A percentile compares a stretch with the other conserved stretches of the same genome.
Conservation (phyloP, 2,113 vertebrate genomes). For the Caranx ignobilis region DNA sequence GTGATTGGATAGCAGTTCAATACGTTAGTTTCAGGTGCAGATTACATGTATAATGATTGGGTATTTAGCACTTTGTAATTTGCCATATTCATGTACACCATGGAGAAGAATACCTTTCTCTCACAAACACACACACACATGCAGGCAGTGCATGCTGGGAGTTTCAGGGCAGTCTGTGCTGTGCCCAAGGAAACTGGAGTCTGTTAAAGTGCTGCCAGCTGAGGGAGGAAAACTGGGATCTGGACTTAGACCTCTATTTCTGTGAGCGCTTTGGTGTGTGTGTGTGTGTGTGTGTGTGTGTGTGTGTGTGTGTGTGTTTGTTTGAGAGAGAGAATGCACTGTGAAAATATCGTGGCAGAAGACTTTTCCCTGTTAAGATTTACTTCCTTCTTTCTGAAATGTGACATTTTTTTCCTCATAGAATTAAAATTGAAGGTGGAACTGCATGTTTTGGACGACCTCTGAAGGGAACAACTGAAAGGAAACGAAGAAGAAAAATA, state of each 20-base stretch:
- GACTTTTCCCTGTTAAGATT: too few species aligned
- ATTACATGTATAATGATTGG: slow-evolving; percentile 17
- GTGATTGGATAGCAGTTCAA: slow-evolving; percentile 29
- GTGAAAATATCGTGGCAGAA: slow-evolving; percentile 17
- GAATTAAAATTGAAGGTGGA: too few species aligned
- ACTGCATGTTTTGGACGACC: too few species aligned
- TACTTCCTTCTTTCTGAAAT: too few species aligned
- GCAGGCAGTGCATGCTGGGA: slow-evolving; percentile 35
- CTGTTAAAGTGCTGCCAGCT: slow-evolving; percentile 42
- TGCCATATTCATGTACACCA: neutral
- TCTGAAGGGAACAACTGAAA: too few species aligned
- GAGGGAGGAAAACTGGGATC: slow-evolving; percentile 9
- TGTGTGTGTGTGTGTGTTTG: slow-evolving; percentile 18
- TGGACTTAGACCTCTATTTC: neutral
- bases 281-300: slow-evolving; percentile 21
- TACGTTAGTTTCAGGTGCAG: slow-evolving; percentile 24
- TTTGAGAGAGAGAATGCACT: neutral
- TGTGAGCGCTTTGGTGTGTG: slow-evolving; percentile 30
- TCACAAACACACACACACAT: slow-evolving; percentile 40
- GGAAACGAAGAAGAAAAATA: too few species aligned
- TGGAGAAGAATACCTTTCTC: slow-evolving; percentile 6
- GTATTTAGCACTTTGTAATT: slow-evolving; percentile 27
- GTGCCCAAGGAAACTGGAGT: slow-evolving; percentile 67
- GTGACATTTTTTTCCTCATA: too few species aligned
- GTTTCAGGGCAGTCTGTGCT: slow-evolving; percentile 39